phyloP scores from a whole-genome alignment of 2,797 vertebrate genomes.

The Cuniculus paca region DNA sequence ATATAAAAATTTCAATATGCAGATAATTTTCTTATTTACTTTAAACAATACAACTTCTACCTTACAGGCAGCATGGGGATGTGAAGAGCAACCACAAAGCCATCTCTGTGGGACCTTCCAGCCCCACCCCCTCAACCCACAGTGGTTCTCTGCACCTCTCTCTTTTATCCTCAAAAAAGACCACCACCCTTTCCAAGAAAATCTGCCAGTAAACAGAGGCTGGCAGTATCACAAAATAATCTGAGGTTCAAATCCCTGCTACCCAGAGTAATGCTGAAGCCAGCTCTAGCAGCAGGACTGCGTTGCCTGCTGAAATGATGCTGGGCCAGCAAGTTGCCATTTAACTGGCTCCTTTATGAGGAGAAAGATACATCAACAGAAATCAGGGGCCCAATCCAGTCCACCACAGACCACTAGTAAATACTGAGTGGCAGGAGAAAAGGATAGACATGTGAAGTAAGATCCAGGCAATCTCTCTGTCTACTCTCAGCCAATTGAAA shows the following conservation, averaged over 20 bases:
- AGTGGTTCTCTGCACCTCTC: not conserved
- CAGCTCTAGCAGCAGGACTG: not conserved
- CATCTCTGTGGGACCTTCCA: not conserved
- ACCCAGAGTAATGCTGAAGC: not conserved
- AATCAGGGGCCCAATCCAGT: slow-evolving; percentile 53
- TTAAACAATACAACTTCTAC: slow-evolving; percentile 2
- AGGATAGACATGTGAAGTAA: not conserved
- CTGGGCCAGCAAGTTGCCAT: slow-evolving; percentile 1
- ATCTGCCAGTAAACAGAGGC: not conserved
- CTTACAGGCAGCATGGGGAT: not conserved
- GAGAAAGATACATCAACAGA: slow-evolving; percentile 64
- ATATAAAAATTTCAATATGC: slow-evolving; percentile 51
- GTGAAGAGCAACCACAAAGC: not conserved
- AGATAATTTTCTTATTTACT: not conserved
- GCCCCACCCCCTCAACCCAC: not conserved
- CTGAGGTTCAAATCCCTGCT: not conserved
- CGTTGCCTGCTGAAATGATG: slow-evolving; percentile 50
- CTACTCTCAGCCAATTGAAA: slow-evolving; percentile 23
- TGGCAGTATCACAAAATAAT: slow-evolving; percentile 17
- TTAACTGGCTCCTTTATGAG: slow-evolving; percentile 61
- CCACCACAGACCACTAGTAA: not conserved
- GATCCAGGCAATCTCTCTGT: not conserved
- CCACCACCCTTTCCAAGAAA: not conserved
- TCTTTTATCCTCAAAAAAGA: not conserved
- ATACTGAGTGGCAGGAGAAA: slow-evolving; percentile 9